phyloP scores from a whole-genome alignment of 1,140 invertebrate species.

The Eurosta solidaginis region DNA sequence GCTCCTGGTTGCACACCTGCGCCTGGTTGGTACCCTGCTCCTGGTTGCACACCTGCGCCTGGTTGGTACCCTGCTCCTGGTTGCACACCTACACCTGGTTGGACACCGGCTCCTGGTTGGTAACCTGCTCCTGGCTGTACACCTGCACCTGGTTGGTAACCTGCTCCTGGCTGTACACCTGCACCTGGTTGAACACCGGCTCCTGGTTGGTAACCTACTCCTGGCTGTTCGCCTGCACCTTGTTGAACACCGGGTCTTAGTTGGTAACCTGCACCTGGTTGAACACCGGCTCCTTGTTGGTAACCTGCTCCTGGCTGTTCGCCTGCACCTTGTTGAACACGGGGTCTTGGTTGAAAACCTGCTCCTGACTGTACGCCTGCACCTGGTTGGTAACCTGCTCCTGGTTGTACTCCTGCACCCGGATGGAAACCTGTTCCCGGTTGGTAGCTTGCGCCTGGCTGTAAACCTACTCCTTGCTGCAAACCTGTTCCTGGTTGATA shows the following conservation, averaged over 20 bases:
- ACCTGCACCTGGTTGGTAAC: background rate
- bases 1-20: slow-evolving; percentile 15
- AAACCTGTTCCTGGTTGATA: slow-evolving; percentile 17
- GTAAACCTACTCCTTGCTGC: slow-evolving; percentile 4
- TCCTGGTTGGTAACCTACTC: background rate
- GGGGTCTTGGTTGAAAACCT: background rate
- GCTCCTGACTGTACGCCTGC: slow-evolving; percentile 22
- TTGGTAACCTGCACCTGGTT: background rate
- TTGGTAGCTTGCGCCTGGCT: slow-evolving; percentile 29
- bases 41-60: background rate
- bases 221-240: background rate
- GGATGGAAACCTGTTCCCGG: slow-evolving; percentile 28
- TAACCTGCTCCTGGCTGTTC: slow-evolving; percentile 6
- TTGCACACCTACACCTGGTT: slow-evolving; percentile 10
- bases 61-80: slow-evolving; percentile 17
- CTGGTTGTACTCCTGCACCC: slow-evolving; percentile 34
- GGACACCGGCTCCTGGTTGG: slow-evolving; percentile 26
- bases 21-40: background rate
- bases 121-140: slow-evolving; percentile 3
- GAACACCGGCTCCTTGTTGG: background rate
- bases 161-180: background rate
- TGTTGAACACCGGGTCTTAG: background rate
- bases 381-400: slow-evolving; percentile 29
- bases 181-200: slow-evolving; percentile 11
- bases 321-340: slow-evolving; percentile 6